Evolutionary conservation across 2,888 invertebrate genomes (phyloP).

Genomic region (Salticus scenicus): DNA sequence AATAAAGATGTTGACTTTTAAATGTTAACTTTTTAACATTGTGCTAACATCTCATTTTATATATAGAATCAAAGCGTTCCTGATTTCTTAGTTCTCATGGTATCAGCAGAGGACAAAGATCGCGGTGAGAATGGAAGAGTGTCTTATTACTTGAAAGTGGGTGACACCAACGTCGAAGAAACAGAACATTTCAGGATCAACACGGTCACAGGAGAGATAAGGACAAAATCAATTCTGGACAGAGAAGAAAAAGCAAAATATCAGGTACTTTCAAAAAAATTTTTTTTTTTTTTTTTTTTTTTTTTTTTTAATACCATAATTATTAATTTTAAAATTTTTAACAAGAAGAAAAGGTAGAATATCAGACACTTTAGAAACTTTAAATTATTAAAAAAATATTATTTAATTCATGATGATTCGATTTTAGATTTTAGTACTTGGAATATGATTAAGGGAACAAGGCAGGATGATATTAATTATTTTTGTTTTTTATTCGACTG

Average conservation of each 20-base stretch:
- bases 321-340: not conserved
- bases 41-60: too few relatives aligned
- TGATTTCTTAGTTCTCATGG: slow-evolving; percentile 80
- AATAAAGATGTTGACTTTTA: too few relatives aligned
- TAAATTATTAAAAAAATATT: not conserved
- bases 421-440: too few relatives aligned
- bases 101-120: slow-evolving; percentile 88
- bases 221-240: slow-evolving; percentile 86
- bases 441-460: too few relatives aligned
- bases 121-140: slow-evolving; percentile 80
- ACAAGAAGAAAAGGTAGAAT: not conserved
- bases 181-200: slow-evolving; percentile 89
- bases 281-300: too few relatives aligned
- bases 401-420: too few relatives aligned
- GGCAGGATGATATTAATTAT: too few relatives aligned
- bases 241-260: slow-evolving; percentile 83
- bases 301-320: too few relatives aligned
- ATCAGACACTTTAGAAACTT: not conserved
- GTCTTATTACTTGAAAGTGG: slow-evolving; percentile 87
- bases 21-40: too few relatives aligned
- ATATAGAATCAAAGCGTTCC: slow-evolving; percentile 68
- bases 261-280: slow-evolving; percentile 79
- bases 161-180: slow-evolving; percentile 85
- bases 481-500: too few relatives aligned
- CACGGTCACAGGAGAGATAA: slow-evolving; percentile 85